These are phyloP conservation scores for Nomada ferruginata DNA, from an alignment of 2,888 invertebrate genomes.

Conservation along the genomic window DNA sequence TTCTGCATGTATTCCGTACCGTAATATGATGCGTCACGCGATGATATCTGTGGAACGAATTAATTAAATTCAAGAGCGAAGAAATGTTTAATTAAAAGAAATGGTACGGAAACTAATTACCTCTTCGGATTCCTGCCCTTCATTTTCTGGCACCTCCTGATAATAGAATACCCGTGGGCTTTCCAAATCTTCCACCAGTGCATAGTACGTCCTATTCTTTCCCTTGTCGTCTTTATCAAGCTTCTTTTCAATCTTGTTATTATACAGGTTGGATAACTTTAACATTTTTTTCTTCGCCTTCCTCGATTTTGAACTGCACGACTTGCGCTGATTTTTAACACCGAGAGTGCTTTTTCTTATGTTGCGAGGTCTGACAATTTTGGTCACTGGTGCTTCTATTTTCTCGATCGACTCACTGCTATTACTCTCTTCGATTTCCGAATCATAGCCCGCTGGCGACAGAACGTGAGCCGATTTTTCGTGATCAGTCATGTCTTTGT, in stretches of 20 bases:
- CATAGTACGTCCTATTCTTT: constrained; percentile 51
- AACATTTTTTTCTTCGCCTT: background rate
- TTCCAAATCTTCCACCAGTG: constrained; percentile 61
- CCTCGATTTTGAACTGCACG: background rate
- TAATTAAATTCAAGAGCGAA: constrained; percentile 1
- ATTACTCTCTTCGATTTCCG: background rate
- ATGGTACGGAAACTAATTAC: constrained; percentile 19
- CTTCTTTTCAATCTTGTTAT: background rate
- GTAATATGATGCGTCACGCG: background rate
- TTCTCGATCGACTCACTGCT: constrained; percentile 11
- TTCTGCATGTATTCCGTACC: background rate
- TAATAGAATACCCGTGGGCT: constrained; percentile 49
- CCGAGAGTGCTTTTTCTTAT: constrained; percentile 4
- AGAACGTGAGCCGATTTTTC: constrained; percentile 62
- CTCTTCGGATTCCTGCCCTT: background rate
- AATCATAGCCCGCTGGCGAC: constrained; percentile 42
- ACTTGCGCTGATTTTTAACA: background rate
- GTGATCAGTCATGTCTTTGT: constrained; percentile 53
- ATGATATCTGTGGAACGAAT: constrained; percentile 8
- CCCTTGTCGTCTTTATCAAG: background rate
- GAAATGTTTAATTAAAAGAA: background rate
- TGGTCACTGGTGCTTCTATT: constrained; percentile 51
- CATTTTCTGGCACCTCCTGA: background rate
- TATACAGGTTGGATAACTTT: background rate
- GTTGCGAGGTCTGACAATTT: constrained; percentile 49